A percentile compares a stretch with the other conserved stretches of the same genome.
phyloP scores from a whole-genome alignment of 2,888 invertebrate species.

The Drosophila maculinotata region DNA sequence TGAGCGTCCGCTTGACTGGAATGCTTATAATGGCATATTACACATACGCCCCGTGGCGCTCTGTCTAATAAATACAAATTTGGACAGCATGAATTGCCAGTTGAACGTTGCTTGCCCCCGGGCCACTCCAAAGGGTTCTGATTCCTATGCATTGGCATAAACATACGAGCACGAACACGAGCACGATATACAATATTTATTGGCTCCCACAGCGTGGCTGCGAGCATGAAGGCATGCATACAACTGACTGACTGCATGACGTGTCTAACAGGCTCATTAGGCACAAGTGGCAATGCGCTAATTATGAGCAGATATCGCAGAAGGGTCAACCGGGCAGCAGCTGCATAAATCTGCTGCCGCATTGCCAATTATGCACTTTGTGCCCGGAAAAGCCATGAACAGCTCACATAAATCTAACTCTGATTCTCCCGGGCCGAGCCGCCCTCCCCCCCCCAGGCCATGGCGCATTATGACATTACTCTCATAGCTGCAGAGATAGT shows the following conservation, averaged over 20 bases:
- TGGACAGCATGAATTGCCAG: constrained; percentile 71
- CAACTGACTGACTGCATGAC: constrained; percentile 46
- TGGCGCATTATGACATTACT: constrained; percentile 75
- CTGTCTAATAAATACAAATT: constrained; percentile 78
- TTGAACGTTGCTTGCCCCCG: constrained; percentile 24
- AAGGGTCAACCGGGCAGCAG: constrained; percentile 44
- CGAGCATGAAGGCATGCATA: constrained; percentile 12
- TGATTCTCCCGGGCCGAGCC: constrained; percentile 8
- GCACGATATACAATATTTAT: constrained; percentile 69
- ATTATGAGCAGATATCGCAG: constrained; percentile 70
- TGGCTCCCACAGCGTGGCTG: constrained; percentile 51
- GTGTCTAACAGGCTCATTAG: constrained; percentile 83
- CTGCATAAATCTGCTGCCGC: constrained; percentile 58
- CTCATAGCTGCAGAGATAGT: constrained; percentile 21
- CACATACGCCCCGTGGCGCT: constrained; percentile 78
- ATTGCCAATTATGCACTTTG: constrained; percentile 77
- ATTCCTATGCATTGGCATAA: constrained; percentile 5
- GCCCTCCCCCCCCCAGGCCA: constrained; percentile 47
- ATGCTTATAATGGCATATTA: constrained; percentile 73
- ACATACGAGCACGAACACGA: constrained; percentile 8
- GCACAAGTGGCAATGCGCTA: constrained; percentile 83
- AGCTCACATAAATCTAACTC: constrained; percentile 69
- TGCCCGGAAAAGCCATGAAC: constrained; percentile 34
- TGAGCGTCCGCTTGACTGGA: constrained; percentile 41
- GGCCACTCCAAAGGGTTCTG: constrained; percentile 23